phyloP scores from a whole-genome alignment of 2,888 invertebrate genomes.

The Caenorhabditis imperialis region DNA sequence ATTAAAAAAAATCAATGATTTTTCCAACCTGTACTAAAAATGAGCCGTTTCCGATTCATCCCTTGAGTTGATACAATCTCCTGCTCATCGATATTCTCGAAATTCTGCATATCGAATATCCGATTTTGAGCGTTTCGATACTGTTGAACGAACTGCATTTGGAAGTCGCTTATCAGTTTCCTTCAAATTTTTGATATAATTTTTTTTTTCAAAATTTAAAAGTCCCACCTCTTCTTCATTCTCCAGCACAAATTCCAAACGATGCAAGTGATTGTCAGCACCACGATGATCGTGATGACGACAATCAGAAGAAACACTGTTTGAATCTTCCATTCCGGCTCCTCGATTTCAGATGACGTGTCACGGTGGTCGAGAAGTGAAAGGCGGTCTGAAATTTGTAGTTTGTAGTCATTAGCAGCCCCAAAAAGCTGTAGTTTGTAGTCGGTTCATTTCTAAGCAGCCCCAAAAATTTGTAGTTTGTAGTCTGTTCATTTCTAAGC shows the following conservation, averaged over 20 bases:
- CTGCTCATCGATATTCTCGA: slow-evolving; percentile 13
- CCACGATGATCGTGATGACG: slow-evolving; percentile 9
- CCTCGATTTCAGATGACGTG: slow-evolving; percentile 11
- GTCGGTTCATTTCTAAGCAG: too few species aligned
- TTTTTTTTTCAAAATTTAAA: background rate
- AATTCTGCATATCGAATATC: slow-evolving; percentile 21
- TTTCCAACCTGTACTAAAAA: slow-evolving; percentile 50
- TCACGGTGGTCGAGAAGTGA: too few species aligned
- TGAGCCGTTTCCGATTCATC: slow-evolving; percentile 28
- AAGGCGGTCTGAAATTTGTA: too few species aligned
- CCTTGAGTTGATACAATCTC: slow-evolving; percentile 10
- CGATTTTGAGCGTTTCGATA: slow-evolving; percentile 54
- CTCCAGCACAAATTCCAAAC: slow-evolving; percentile 59
- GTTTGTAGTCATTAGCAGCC: too few species aligned
- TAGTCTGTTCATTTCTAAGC: too few species aligned
- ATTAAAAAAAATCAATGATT: too few species aligned
- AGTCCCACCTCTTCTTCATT: slow-evolving; percentile 42
- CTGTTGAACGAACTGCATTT: slow-evolving; percentile 74
- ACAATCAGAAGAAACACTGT: slow-evolving; percentile 11
- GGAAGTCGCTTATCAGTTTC: slow-evolving; percentile 72
- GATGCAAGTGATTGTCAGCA: slow-evolving; percentile 37
- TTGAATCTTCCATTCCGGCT: slow-evolving; percentile 35
- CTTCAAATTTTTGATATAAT: slow-evolving; percentile 25
- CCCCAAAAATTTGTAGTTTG: too few species aligned
- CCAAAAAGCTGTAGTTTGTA: too few species aligned